Evolutionary conservation across 2,888 invertebrate genomes (phyloP), one percentile per base, ranked within the genome.

Genomic region (Drosophila prostipennis): DNA sequence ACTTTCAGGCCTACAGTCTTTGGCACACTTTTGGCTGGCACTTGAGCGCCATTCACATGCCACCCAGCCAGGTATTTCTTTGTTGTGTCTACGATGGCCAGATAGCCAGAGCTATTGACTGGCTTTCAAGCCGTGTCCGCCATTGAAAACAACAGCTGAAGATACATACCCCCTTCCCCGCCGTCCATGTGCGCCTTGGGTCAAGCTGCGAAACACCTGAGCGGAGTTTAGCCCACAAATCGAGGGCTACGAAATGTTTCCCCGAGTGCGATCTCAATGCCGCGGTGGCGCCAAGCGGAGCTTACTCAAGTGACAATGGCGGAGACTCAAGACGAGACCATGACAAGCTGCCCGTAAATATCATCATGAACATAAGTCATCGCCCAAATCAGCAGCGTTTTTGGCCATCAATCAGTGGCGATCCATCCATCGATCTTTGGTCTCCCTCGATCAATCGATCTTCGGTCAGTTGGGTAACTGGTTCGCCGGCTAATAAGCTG

Each of bases 201-300:
- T 13, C 32, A 42, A 63, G 65, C 67, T 70, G 48, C 53, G 58
- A 65, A 60, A 69, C 80, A 82, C 81, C 81, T 83, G 81, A 83
- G 79, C 80, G 53, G 39, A 80, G 74, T 69, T 79, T 81, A 68
- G 81, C 69, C 84, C 70, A 79, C 77, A 84, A 56, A 36, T 37
- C 23, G 49, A 51, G 48, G 52, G 55, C 37, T 51, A 29, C 23
- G 34, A 4, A 42, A 57, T 54, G 34, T 42, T 56, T 14, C 11
- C 11, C 16, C 42, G 43, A 63, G 63, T 45, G 54, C 68, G 60
- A 77, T 73, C 78, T 78, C 79, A 82, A 82, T 82, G 82, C 80
- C 82, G 74, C 75, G 54, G 77, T 88, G 87, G 87, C 87, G 87
- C 87, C 87, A 87, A 69, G 68, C 79, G 63, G 10, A 54, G 70